Evolutionary conservation across 2,888 invertebrate genomes (phyloP).

Genomic region (Diarsia mendica): DNA sequence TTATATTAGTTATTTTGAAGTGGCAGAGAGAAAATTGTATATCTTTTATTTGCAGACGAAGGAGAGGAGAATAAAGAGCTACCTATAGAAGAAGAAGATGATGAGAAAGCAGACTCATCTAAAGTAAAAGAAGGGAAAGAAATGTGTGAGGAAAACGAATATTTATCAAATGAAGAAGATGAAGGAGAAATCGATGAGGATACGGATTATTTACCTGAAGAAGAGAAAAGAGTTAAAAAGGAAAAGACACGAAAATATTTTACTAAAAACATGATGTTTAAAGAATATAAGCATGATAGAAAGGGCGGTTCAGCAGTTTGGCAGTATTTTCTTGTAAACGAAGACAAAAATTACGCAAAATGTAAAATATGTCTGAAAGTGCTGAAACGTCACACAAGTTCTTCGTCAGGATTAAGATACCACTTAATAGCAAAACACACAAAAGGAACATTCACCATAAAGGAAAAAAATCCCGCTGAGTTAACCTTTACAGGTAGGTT

Average conservation of each 20-base stretch:
- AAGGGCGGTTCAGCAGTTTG: conserved; percentile 32
- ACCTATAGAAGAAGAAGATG: conserved; percentile 3
- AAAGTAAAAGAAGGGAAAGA: not conserved
- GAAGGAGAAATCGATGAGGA: not conserved
- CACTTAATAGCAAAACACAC: conserved; percentile 24
- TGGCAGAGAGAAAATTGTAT: not conserved
- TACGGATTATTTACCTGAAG: not conserved
- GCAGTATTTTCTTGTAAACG: conserved; percentile 25
- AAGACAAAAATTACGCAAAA: conserved; percentile 27
- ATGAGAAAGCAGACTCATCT: not conserved
- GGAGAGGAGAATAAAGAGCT: not conserved
- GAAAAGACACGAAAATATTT: not conserved
- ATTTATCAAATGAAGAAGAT: no score
- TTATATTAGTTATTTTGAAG: not conserved
- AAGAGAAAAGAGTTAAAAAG: not conserved
- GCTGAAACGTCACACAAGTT: conserved; percentile 21
- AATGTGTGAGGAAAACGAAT: not conserved
- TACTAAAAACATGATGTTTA: no score
- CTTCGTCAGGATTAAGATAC: conserved; percentile 25
- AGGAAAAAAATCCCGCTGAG: not conserved
- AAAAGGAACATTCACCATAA: not conserved
- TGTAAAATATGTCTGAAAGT: conserved; percentile 41
- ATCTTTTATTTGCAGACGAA: conserved; percentile 1
- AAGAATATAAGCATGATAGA: conserved; percentile 30
- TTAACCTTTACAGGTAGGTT: conserved; percentile 16